A percentile compares a stretch with the other conserved stretches of the same genome.
Conservation (phyloP, 2,113 vertebrate genomes). For the Mormyrus lacerda region DNA sequence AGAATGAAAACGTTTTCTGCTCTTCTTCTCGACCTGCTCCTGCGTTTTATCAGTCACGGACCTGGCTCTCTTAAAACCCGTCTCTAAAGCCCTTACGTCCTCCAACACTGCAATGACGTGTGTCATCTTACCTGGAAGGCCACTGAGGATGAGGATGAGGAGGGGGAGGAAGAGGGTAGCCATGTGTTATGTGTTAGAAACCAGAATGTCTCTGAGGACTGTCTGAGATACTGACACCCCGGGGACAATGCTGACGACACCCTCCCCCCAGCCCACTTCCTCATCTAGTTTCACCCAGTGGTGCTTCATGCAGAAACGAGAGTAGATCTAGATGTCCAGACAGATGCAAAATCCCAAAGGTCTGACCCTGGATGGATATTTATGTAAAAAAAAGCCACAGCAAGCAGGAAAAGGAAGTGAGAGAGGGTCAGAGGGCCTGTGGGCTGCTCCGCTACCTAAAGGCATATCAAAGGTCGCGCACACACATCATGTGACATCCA, state of each 20-base stretch:
- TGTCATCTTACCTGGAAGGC: background rate
- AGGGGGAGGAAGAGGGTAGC: background rate
- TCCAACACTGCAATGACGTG: background rate
- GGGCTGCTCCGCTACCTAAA: background rate
- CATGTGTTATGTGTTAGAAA: background rate
- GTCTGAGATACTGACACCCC: background rate
- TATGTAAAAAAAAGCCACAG: background rate
- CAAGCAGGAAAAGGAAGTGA: background rate
- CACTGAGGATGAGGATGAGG: background rate
- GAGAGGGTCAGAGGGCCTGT: background rate
- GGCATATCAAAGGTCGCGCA: background rate
- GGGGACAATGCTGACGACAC: background rate
- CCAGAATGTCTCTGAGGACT: background rate
- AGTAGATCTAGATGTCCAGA: background rate
- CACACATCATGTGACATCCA: background rate
- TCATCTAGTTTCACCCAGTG: background rate
- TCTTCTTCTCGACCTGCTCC: background rate
- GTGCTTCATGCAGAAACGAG: background rate
- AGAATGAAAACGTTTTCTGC: background rate
- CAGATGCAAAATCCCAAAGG: background rate
- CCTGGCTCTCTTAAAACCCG: background rate
- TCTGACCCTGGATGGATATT: background rate
- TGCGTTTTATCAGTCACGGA: background rate
- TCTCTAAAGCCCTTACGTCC: background rate
- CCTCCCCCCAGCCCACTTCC: background rate